Base-by-base conservation (phyloP, 2,888 invertebrate species). In the Ennomos fuscantarius region DNA sequence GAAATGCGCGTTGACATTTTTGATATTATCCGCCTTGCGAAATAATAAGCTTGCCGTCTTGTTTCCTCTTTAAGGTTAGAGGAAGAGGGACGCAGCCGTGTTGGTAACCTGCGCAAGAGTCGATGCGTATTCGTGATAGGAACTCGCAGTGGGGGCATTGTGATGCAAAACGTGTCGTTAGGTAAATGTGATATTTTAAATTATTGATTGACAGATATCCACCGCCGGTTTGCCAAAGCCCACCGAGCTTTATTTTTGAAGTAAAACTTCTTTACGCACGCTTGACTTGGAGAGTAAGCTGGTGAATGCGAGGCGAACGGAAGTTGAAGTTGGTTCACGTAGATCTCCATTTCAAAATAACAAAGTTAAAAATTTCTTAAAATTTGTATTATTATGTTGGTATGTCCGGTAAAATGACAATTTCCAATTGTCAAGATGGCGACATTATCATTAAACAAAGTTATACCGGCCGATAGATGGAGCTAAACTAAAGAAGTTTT, bases 1-100 rank as follows among this genome's bases (percentile, higher is more conserved):
- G 51, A 58, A 58, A 52, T 47, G 50, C 58, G 58, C 63, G 55
- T 63, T 60, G 63, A 63, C 60, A 63, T 60, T 59, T n/a, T 62
- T 51, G 59, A 62, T 62, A 54, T 40, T 55, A 61, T 62, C 55
- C 53, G 59, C 51, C 58, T 59, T 55, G 55, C 51, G 47, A 60
- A 55, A 60, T 55, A 60, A 60, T 55, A 60, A 54, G 53, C 58
- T 8, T 32, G 48, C 45, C 31, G 12, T 54, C 53, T 49, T 49
- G 11, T 32, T 54, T 32, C 2, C 2, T 37, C n/a, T n/a, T 9
- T 15, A 5, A 8, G n/a, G 0, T 31, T 15, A 52, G 44, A 53
- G 8, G 9, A 53, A 50, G 53, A 54, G 1, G 35, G 44, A 39
- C 12, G 54, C 13, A 37, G 34, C n/a, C n/a, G n/a, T 24, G 24